Evolutionary conservation across 2,888 invertebrate genomes (phyloP), one percentile per base, ranked within the genome.

Genomic region (Melanostoma scalare): DNA sequence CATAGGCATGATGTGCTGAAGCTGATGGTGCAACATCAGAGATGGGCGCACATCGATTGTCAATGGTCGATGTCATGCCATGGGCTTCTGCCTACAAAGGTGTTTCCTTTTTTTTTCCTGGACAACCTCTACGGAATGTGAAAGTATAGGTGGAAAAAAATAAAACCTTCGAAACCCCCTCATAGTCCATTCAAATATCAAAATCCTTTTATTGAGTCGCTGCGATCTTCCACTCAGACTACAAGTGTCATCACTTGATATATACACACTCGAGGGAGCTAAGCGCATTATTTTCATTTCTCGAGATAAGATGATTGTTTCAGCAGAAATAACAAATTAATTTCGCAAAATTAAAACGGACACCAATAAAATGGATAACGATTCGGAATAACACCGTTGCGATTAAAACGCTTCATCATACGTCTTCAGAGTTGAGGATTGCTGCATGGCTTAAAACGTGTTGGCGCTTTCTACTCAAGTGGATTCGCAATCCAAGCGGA

Each of bases 281-380:
- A 46, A 80, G 75, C 52, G 53, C 69, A 53, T 71, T 75, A 75
- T 40, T 75, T 65, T 60, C 44, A 65, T 48, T 20, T 35, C 58
- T 71, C 50, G 55, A 67, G 80, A 71, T 31, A 53, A 61, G 60
- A 67, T 67, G 81, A 76, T 81, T 81, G 81, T 81, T 81, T 81
- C 81, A 81, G 38, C 71, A 67, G 76, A 81, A 81, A 65, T 76
- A 81, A 81, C 81, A 60, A 76, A 76, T 81, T 81, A 81, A 81
- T 81, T 81, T 76, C 55, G 48, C 50, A 74, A 74, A 73, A 79
- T 61, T 67, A 76, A 80, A 71, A 52, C 53, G 52, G 63, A 48
- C 67, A 68, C 55, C 53, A 20, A 60, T 63, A 58, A 61, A 61
- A 73, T 68, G 67, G 74, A 56, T 69, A 44, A 44, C 36, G 74